Base-by-base conservation (phyloP, 2,797 vertebrate species). In the Melanotaenia boesemani region DNA sequence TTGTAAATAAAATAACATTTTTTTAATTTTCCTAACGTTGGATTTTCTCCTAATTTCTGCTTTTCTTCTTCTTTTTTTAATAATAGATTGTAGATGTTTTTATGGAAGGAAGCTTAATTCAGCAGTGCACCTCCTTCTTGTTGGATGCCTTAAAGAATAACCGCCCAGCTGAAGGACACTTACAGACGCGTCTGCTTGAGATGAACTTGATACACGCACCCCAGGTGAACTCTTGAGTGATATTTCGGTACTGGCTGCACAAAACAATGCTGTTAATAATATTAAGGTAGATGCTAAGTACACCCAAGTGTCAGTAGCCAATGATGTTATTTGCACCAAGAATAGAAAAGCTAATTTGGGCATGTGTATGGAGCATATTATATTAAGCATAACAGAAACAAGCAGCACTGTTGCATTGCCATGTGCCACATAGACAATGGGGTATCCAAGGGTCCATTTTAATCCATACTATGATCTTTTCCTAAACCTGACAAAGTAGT, bases 171-270 rank as follows among this genome's bases (percentile, higher is more conserved):
- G 97, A 98, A 86, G 96, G 97, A 20, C 95, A 96, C 75, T 92
- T 98, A 62, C 97, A 99, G 87, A 98, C 97, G 30, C 96, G 96
- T 28, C 95, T 99, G 22, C 91, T 98, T 61, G 97, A 99, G 89
- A 98, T 98, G 97, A 98, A 98, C 86, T 94, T 99, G 85, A 96
- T 98, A 64, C 97, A 98, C 3, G 97, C 96, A 56, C 97, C 97
- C 0, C 96, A 98, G 96, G 97, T 95, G 22, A 81, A 34, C 55
- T 10, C 13, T 60, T 52, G 4, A 64, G 32, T n/a, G 2, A 0
- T 24, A 10, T 39, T 1, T 36, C 20, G 69, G 24, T 54, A 1
- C 20, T 71, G 44, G 50, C 44, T 15, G 8, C 39, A 70, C 18
- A 67, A 63, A 37, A 8, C 36, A 26, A 22, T 37, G 4, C 4